Conservation (phyloP, 1,140 invertebrate genomes). For the Olivierus martensii region DNA sequence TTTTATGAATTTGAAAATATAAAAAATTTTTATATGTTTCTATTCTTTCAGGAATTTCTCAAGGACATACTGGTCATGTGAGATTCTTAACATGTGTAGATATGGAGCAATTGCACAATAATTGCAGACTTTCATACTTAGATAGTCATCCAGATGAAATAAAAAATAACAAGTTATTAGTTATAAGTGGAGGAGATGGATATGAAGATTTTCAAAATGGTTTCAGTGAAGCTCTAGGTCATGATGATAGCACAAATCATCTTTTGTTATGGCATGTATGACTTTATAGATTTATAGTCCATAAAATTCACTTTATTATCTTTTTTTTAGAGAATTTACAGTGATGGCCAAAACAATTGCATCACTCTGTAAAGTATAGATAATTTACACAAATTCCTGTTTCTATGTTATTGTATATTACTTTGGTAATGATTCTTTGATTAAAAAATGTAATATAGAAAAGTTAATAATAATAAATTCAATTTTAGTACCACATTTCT, state of each 20-base stretch:
- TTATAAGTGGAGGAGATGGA: slow-evolving; percentile 92
- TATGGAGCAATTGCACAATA: slow-evolving; percentile 30
- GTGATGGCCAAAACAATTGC: no score
- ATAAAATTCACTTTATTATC: no score
- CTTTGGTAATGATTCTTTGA: no score
- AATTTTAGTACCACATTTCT: no score
- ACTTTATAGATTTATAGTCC: slow-evolving; percentile 1
- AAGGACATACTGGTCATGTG: slow-evolving; percentile 93
- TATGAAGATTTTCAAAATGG: slow-evolving; percentile 67
- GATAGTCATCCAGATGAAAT: background rate
- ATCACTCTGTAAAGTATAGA: no score
- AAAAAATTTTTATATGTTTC: no score
- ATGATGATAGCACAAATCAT: slow-evolving; percentile 93
- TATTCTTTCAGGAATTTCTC: slow-evolving; percentile 55
- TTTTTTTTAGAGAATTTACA: no score
- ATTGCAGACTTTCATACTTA: slow-evolving; percentile 25
- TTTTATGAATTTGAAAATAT: no score
- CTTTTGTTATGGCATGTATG: slow-evolving; percentile 71
- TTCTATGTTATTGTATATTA: no score
- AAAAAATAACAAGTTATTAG: slow-evolving; percentile 28
- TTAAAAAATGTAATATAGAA: no score
- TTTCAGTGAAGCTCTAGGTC: slow-evolving; percentile 56
- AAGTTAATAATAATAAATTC: no score
- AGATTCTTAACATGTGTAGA: slow-evolving; percentile 83
- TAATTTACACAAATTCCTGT: no score